Conservation (phyloP, 2,888 invertebrate genomes). For the Polydrusus cervinus region DNA sequence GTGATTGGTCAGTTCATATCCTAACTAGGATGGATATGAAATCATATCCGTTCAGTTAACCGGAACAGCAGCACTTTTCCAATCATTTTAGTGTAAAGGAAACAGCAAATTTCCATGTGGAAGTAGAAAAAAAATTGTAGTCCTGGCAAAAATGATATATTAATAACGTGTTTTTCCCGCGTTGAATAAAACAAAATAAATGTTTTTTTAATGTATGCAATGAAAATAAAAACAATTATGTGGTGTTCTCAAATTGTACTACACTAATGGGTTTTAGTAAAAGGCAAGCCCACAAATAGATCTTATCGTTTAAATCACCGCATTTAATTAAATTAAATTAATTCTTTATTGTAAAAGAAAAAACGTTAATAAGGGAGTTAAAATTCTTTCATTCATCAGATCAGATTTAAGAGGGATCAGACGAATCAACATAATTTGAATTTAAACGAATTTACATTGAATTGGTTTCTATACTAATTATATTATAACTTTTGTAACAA, state of each 20-base stretch:
- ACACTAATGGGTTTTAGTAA: constrained; percentile 29
- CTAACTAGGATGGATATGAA: no score
- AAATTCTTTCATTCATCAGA: constrained; percentile 3
- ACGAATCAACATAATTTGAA: background rate
- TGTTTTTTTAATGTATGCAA: no score
- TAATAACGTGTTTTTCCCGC: no score
- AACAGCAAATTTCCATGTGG: no score
- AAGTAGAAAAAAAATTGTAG: no score
- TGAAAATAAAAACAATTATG: background rate
- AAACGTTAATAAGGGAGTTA: constrained; percentile 7
- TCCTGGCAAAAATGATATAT: no score
- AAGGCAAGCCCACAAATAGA: constrained; percentile 24
- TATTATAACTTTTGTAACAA: no score
- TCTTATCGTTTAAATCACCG: constrained; percentile 27
- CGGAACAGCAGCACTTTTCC: no score
- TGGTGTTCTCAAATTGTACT: background rate
- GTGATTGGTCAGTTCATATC: no score
- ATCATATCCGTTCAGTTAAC: no score
- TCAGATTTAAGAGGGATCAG: background rate
- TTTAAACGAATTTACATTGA: background rate
- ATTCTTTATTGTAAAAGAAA: constrained; percentile 28
- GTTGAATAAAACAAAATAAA: no score
- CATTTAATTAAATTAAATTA: constrained; percentile 39
- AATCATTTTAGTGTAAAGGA: no score
- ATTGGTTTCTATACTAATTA: background rate